A percentile compares a stretch with the other conserved stretches of the same genome.
Conservation (phyloP, 37 sponge, comb jelly and placozoan species). For the Oopsacas minuta region DNA sequence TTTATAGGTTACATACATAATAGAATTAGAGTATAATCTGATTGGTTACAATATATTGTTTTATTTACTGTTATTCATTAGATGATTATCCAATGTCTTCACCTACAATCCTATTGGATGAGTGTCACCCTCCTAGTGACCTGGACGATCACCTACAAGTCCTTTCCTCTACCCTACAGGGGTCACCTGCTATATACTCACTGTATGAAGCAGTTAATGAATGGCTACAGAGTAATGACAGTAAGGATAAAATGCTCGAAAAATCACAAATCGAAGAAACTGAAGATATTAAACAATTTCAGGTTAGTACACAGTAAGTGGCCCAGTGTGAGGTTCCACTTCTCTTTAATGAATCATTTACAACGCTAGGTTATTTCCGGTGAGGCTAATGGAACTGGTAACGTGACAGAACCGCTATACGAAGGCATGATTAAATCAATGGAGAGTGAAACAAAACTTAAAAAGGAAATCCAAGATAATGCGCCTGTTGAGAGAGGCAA, state of each 20-base stretch:
- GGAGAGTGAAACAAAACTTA: not conserved
- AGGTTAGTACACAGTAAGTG: too few relatives aligned
- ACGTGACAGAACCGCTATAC: not conserved
- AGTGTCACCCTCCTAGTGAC: not conserved
- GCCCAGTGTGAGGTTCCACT: too few relatives aligned
- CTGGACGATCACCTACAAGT: not conserved
- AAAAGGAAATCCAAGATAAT: not conserved
- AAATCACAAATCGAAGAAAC: not conserved
- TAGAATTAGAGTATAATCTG: too few relatives aligned
- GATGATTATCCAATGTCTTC: not conserved
- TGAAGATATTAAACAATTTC: not conserved
- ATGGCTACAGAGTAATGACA: not conserved
- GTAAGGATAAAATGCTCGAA: not conserved
- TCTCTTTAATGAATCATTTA: too few relatives aligned
- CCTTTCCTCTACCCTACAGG: not conserved
- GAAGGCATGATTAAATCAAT: not conserved
- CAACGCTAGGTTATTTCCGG: not conserved
- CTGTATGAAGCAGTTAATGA: not conserved
- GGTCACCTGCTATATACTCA: not conserved
- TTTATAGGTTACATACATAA: too few relatives aligned
- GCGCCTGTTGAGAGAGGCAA: not conserved
- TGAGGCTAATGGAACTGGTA: not conserved
- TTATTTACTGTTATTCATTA: not conserved
- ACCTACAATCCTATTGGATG: not conserved
- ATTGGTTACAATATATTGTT: not conserved